Percentiles rank a stretch among this genome's conserved stretches.
Conservation (phyloP, 2,113 vertebrate genomes). For the Alethe diademata region DNA sequence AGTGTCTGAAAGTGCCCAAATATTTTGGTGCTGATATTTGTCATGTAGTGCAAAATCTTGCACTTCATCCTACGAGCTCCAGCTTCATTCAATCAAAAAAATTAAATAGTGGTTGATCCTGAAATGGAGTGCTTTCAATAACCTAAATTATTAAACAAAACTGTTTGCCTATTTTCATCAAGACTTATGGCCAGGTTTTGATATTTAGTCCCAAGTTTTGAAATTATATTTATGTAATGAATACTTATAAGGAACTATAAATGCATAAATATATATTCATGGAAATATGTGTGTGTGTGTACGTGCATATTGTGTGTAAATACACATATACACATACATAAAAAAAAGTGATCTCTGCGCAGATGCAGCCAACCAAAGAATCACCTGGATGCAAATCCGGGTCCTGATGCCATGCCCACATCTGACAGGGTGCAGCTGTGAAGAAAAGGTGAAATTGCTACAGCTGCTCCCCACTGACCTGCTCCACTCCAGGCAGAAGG, state of each 20-base stretch:
- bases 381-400: background rate
- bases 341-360: background rate
- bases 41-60: background rate
- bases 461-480: background rate
- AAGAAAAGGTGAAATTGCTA: background rate
- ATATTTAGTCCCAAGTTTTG: background rate
- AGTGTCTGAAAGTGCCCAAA: background rate
- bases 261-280: background rate
- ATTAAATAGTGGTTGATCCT: background rate
- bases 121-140: background rate
- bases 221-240: background rate
- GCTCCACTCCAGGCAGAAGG: background rate
- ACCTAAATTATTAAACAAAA: background rate
- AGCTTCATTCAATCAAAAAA: background rate
- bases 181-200: background rate
- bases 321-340: accelerated
- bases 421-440: background rate
- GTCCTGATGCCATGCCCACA: no score
- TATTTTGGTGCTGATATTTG: background rate
- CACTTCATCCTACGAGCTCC: background rate
- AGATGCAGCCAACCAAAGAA: background rate
- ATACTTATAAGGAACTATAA: background rate
- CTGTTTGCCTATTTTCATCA: background rate
- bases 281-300: accelerated
- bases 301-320: background rate